A percentile compares a stretch with the other conserved stretches of the same genome.
phyloP scores from a whole-genome alignment of 2,113 vertebrate genomes.

The Notothenia coriiceps region DNA sequence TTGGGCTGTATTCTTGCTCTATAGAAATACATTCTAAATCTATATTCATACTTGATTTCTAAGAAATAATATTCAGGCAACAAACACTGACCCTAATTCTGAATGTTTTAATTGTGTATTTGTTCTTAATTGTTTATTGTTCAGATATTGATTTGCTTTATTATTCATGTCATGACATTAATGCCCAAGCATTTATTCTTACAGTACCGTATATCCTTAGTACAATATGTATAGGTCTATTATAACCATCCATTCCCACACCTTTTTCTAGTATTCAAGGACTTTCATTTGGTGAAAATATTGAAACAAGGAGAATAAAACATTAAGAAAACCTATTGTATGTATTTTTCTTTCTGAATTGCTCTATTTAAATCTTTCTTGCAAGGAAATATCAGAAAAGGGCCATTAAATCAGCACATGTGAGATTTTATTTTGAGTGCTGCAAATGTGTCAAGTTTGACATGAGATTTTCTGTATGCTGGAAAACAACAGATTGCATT shows the following conservation, averaged over 20 bases:
- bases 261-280: conserved; percentile 20
- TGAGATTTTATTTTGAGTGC: not conserved
- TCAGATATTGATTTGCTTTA: conserved; percentile 13
- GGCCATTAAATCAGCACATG: not conserved
- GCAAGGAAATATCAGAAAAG: not conserved
- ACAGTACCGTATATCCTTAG: not conserved
- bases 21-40: not conserved
- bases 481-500: no score
- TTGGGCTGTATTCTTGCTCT: conserved; percentile 9
- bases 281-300: conserved; percentile 17
- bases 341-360: not conserved
- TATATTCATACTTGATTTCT: conserved; percentile 16
- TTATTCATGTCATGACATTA: conserved; percentile 28
- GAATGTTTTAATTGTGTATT: conserved; percentile 45
- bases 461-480: not conserved
- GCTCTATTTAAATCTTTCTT: not conserved
- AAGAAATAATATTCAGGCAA: not conserved
- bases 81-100: conserved; percentile 18
- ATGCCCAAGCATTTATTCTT: conserved; percentile 17
- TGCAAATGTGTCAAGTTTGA: not conserved
- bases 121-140: not conserved
- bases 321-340: not conserved
- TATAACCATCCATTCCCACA: conserved; percentile 7
- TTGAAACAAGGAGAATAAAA: conserved; percentile 46
- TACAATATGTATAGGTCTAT: conserved; percentile 34